A percentile compares a stretch with the other conserved stretches of the same genome.
These are phyloP conservation scores for Aythya fuligula DNA, from an alignment of 2,797 vertebrate species.

Conservation along the genomic window DNA sequence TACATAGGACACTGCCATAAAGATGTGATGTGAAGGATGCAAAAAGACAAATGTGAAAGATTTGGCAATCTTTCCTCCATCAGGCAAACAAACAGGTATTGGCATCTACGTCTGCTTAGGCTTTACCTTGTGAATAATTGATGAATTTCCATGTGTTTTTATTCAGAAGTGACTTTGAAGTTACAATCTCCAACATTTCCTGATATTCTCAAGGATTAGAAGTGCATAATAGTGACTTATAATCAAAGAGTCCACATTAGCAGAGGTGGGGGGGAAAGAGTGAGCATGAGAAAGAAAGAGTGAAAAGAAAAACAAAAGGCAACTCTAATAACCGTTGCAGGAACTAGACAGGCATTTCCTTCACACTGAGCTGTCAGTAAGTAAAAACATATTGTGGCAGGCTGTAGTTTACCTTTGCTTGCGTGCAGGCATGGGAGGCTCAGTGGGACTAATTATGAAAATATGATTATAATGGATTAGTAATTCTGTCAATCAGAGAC, in stretches of 20 bases:
- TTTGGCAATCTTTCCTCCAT: not conserved
- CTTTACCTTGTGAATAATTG: conserved; percentile 73
- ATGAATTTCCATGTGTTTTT: conserved; percentile 55
- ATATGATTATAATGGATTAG: conserved; percentile 83
- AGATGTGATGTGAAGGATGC: not conserved
- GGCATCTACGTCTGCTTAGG: conserved; percentile 60
- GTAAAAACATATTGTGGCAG: conserved; percentile 70
- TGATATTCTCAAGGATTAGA: conserved; percentile 29
- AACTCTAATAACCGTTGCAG: conserved; percentile 49
- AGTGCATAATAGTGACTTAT: conserved; percentile 37
- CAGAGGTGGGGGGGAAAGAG: not conserved
- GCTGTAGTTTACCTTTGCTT: conserved; percentile 73
- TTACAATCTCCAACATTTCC: conserved; percentile 30
- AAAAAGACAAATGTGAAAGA: conserved; percentile 5
- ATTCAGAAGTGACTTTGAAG: conserved; percentile 70
- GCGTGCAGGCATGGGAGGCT: conserved; percentile 65
- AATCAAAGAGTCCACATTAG: conserved; percentile 35
- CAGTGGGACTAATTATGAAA: conserved; percentile 82
- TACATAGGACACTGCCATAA: not conserved
- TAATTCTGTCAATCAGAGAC: conserved; percentile 81
- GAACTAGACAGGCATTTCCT: conserved; percentile 63
- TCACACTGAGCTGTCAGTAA: conserved; percentile 73
- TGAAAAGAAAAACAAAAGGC: conserved; percentile 21
- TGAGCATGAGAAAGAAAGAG: not conserved
- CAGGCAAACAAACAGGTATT: conserved; percentile 62